A percentile compares a stretch with the other conserved stretches of the same genome.
phyloP scores from a whole-genome alignment of 2,797 vertebrate species.

The Gila robusta region DNA sequence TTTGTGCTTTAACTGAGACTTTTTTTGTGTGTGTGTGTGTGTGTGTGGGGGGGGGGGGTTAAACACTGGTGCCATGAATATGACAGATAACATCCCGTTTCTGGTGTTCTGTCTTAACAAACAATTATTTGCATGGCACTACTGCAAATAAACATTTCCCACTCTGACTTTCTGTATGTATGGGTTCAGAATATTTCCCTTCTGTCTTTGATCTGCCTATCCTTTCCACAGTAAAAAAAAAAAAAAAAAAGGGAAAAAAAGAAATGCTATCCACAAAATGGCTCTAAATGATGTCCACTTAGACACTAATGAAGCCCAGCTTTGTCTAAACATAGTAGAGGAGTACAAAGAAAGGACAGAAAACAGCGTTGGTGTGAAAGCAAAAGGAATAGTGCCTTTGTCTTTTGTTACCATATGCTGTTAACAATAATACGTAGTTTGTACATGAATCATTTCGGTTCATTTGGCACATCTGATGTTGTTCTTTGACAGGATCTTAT shows the following conservation, averaged over 20 bases:
- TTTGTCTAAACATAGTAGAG: constrained; percentile 5
- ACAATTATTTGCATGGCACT: background rate
- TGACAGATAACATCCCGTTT: background rate
- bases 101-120: background rate
- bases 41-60: too few species aligned
- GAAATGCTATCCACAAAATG: background rate
- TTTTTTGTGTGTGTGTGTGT: background rate
- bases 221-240: background rate
- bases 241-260: too few species aligned
- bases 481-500: constrained; percentile 34
- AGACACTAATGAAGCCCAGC: constrained; percentile 31
- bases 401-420: constrained; percentile 31
- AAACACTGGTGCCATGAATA: background rate
- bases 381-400: constrained; percentile 29
- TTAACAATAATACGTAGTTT: constrained; percentile 21
- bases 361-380: constrained; percentile 12
- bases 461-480: constrained; percentile 42
- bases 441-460: constrained; percentile 40
- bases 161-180: background rate
- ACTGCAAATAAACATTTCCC: background rate
- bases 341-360: constrained; percentile 21
- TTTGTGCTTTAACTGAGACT: background rate
- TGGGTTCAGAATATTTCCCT: constrained; percentile 4
- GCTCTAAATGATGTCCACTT: constrained; percentile 14
- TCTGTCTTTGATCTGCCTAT: constrained; percentile 8